Evolutionary conservation across 92 coral and sea anemone genomes (phyloP).

Genomic region (Palythoa caribaeorum): DNA sequence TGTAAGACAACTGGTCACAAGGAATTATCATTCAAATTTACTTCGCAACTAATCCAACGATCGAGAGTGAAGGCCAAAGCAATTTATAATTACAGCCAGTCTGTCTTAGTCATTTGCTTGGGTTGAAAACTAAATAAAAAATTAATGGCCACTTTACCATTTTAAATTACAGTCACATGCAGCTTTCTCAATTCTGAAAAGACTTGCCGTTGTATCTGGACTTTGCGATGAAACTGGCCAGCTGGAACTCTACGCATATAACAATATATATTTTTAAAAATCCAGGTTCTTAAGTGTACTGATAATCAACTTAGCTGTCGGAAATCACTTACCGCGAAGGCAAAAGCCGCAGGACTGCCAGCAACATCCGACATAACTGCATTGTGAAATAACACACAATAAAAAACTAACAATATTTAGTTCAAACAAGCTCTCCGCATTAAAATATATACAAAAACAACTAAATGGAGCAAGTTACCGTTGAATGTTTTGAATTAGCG

Average conservation of each 20-base stretch:
- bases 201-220: background rate
- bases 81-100: no score
- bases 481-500: background rate
- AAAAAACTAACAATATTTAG: background rate
- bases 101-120: background rate
- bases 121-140: background rate
- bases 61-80: no score
- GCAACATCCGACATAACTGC: slow-evolving; percentile 36
- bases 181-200: background rate
- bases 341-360: slow-evolving; percentile 42
- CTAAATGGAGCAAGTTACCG: background rate
- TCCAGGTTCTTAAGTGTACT: background rate
- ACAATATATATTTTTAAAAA: no score
- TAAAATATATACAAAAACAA: background rate
- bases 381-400: background rate
- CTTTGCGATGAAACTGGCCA: background rate
- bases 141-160: background rate
- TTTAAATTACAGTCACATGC: background rate
- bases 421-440: background rate
- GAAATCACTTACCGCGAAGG: slow-evolving; percentile 39
- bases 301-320: background rate
- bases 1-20: no score
- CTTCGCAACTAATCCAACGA: no score
- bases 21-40: no score
- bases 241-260: background rate